phyloP scores from a whole-genome alignment of 35 echinoderm and acorn worm genomes.

The Ophioderma brevispina region DNA sequence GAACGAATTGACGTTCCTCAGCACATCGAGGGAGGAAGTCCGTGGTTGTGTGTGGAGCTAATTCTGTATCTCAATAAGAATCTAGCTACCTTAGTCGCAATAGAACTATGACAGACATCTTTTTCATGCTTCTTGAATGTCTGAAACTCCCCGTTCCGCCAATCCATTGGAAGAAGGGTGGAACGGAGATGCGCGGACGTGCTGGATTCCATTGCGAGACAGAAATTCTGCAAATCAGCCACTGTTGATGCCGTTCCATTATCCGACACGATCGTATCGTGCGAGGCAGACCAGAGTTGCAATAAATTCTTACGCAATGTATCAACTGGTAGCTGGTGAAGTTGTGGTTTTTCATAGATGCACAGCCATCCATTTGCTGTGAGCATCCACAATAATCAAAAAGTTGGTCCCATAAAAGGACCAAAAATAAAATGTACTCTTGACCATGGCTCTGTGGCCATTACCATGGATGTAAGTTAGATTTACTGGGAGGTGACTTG shows the following conservation, averaged over 20 bases:
- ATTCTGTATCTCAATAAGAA: too few relatives aligned
- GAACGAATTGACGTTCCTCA: constrained; percentile 18
- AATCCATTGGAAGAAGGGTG: too few relatives aligned
- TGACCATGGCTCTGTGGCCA: constrained; percentile 46
- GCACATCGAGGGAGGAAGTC: too few relatives aligned
- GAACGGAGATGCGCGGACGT: too few relatives aligned
- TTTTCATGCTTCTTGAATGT: constrained; percentile 13
- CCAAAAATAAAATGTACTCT: constrained; percentile 54
- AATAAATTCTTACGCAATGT: too few relatives aligned
- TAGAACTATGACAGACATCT: too few relatives aligned
- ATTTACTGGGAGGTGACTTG: too few relatives aligned
- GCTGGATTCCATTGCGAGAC: too few relatives aligned
- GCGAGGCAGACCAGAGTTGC: constrained; percentile 33
- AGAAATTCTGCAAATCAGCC: constrained; percentile 39
- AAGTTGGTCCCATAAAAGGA: constrained; percentile 16
- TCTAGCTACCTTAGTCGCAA: too few relatives aligned
- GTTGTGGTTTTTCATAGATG: neutral
- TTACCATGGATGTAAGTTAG: constrained; percentile 51
- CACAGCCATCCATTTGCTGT: constrained; percentile 28
- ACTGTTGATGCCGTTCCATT: constrained; percentile 40
- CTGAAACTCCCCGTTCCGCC: constrained; percentile 67
- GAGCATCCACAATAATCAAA: constrained; percentile 51
- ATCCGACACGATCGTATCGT: constrained; percentile 30
- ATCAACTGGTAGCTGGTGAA: constrained; percentile 19
- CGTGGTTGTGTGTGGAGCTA: constrained; percentile 24